Base-by-base conservation (phyloP, 1,140 invertebrate genomes). In the Orchesella cincta region DNA sequence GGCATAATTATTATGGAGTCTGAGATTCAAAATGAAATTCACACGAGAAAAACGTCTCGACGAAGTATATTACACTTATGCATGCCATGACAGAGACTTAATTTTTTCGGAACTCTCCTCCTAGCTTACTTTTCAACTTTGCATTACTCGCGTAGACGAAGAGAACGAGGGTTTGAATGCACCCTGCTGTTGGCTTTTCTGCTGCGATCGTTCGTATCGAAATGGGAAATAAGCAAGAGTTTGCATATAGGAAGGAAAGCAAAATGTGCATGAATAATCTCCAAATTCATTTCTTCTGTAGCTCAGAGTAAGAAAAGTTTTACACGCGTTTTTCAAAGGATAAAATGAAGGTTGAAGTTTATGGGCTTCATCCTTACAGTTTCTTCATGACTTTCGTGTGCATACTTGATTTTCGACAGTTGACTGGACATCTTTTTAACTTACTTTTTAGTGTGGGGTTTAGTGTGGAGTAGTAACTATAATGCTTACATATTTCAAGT, bases 371-470 rank as follows among this genome's bases (percentile, higher is more conserved):
- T 46, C 39, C 54, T 57, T 23, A 57, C 54, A 26, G 62, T 67
- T 33, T 67, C 26, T 29, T 29, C 62, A 67, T 67, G 62, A 67
- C 62, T 67, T 67, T 67, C 62, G 31, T 67, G 31, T 31, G 62
- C 62, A 67, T 67, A 18, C 26, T 29, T 33, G 62, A 67, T 67
- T 67, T 67, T 67, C 33, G 62, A 67, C 62, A 67, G 8, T 33
- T 67, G 62, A 67, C 31, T 67, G 31, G 62, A 29, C 62, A 67
- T 67, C 31, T 31, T 23, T 67, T 57, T 23, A 57, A n/a, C 39
- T 46, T 20, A 12, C 20, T 20, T 46, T 46, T 12, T 46, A 46
- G 20, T 46, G 20, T 46, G 8, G 8, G 20, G 8, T 46, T 46
- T 20, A 12, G 8, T 20, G 8, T 46, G 8, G 8, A 46, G 20